phyloP scores from a whole-genome alignment of 2,113 vertebrate genomes.

The Malurus melanocephalus region DNA sequence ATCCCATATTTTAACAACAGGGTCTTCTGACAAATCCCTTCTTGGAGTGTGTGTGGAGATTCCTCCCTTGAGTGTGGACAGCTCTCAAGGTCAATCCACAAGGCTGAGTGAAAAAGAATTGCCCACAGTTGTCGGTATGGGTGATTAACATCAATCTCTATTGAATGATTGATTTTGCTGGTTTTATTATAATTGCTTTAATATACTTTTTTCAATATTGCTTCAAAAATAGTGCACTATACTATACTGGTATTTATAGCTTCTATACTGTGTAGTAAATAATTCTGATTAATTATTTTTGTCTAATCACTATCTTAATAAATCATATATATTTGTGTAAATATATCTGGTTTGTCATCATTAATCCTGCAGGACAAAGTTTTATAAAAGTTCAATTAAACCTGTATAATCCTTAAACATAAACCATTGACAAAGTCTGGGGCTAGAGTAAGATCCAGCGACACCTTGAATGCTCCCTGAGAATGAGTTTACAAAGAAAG shows the following conservation, averaged over 20 bases:
- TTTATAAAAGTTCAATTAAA: neutral
- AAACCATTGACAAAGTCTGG: neutral
- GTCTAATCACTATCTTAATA: neutral
- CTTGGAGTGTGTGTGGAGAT: neutral
- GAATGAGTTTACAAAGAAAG: neutral
- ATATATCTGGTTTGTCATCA: neutral
- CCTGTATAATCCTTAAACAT: neutral
- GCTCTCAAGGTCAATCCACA: neutral
- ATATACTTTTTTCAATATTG: neutral
- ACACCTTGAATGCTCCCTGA: neutral
- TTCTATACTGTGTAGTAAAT: neutral
- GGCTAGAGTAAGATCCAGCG: neutral
- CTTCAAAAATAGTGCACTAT: neutral
- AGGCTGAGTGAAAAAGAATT: neutral
- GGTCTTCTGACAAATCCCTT: neutral
- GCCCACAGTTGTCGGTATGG: neutral
- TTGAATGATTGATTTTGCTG: neutral
- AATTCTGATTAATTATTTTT: neutral
- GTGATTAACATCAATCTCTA: neutral
- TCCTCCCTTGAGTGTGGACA: neutral
- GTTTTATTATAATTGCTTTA: neutral
- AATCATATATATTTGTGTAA: neutral
- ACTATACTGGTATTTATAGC: neutral
- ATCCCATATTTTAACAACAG: neutral
- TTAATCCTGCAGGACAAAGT: neutral